Base-by-base conservation (phyloP, 1,140 invertebrate genomes). In the Drosophila malerkotliana region DNA sequence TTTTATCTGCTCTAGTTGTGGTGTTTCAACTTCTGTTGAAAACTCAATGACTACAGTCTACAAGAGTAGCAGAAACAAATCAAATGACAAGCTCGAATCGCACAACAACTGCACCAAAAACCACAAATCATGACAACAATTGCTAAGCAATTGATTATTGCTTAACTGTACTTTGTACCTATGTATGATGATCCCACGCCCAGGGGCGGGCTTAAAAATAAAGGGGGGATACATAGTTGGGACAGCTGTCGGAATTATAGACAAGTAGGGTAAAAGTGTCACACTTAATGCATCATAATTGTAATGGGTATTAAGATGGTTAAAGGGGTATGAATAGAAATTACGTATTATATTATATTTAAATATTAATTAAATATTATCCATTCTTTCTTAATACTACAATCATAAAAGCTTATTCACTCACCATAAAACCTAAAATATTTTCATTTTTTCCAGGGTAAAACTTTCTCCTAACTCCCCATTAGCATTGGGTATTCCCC, bases 141-240 rank as follows among this genome's bases (percentile, higher is more conserved):
- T 77, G 81, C 68, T 85, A 52, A 84, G 72, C 80, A 79, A 75
- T 83, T 83, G 81, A 80, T 85, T 87, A 88, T 82, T 83, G 75
- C 79, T 82, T 69, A 88, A 87, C 75, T 87, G 83, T 79, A 88
- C 82, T 88, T 88, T 82, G 75, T 67, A 64, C 78, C 72, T 66
- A 47, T 85, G 72, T 66, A 47, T 85, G 72, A 68, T 84, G 81
- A 84, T 84, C 81, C 82, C 56, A 44, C 21, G 56, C 37, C 53
- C 18, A 32, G 28, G 48, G 63, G 21, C 7, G 34, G n/a, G 15
- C 1, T 10, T 21, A 47, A 15, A 4, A 21, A 21, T 21, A 18
- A 18, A 18, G 14, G 24, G 30, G 60, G 48, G 15, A 54, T 18
- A 18, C 15, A 18, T 14, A 37, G 28, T 48, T 62, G 9, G 44